Conservation (phyloP, 2,888 invertebrate genomes). For the Cactoblastis cactorum region DNA sequence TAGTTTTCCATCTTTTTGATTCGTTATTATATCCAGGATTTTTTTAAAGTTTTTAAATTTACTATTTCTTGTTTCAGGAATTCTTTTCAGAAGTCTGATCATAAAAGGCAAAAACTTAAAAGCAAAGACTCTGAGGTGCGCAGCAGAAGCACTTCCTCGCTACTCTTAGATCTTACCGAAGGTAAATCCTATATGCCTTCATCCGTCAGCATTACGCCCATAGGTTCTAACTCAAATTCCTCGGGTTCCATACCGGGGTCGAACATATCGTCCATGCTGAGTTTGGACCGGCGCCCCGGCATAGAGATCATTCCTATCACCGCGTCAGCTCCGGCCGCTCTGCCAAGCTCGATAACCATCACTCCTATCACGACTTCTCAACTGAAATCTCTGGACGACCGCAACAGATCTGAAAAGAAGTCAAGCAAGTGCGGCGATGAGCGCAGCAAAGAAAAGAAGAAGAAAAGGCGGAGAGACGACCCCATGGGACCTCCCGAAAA, state of each 20-base stretch:
- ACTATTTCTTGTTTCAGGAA: constrained; percentile 69
- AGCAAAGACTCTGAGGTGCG: constrained; percentile 75
- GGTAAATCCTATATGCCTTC: constrained; percentile 75
- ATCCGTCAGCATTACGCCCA: constrained; percentile 75
- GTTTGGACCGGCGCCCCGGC: constrained; percentile 84
- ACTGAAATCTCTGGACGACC: constrained; percentile 68
- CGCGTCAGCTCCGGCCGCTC: constrained; percentile 79
- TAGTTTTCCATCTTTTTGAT: no score
- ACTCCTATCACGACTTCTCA: constrained; percentile 86
- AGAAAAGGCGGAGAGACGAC: constrained; percentile 86
- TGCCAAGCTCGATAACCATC: constrained; percentile 91
- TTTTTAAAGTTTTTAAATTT: no score
- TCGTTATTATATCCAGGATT: no score
- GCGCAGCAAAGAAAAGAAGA: constrained; percentile 83
- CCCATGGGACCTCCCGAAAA: constrained; percentile 92
- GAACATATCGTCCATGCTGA: constrained; percentile 80
- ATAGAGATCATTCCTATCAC: constrained; percentile 92
- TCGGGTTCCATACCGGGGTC: constrained; percentile 81
- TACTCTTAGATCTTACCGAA: constrained; percentile 77
- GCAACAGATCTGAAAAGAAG: constrained; percentile 68
- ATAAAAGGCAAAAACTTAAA: constrained; percentile 81
- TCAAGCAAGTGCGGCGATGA: constrained; percentile 68
- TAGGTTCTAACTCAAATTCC: constrained; percentile 72
- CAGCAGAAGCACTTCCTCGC: constrained; percentile 58
- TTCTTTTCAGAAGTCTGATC: constrained; percentile 79